Evolutionary conservation across 1,140 invertebrate species (phyloP).

Genomic region (Neodiprion virginianus): DNA sequence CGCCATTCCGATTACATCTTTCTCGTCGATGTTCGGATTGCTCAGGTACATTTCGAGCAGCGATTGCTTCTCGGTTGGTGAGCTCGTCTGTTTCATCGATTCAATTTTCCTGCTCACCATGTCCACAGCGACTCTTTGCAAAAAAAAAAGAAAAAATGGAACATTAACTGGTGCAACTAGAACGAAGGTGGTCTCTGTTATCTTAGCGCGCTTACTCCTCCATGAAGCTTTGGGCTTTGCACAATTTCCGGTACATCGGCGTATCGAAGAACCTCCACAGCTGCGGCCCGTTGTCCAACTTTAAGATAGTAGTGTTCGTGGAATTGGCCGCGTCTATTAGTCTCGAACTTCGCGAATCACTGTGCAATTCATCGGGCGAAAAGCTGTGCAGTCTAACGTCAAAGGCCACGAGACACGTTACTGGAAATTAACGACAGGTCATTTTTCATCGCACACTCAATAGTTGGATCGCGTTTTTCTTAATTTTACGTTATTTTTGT

Average conservation of each 20-base stretch:
- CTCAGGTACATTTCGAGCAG: slow-evolving; percentile 73
- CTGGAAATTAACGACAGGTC: slow-evolving; percentile 60
- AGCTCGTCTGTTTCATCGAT: slow-evolving; percentile 49
- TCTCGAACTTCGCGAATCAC: slow-evolving; percentile 69
- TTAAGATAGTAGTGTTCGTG: slow-evolving; percentile 75
- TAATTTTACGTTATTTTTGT: background rate
- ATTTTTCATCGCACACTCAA: slow-evolving; percentile 9
- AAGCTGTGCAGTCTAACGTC: slow-evolving; percentile 73
- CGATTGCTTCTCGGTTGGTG: slow-evolving; percentile 50
- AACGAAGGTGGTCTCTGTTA: background rate
- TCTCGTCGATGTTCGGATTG: slow-evolving; percentile 71
- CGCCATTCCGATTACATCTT: slow-evolving; percentile 82
- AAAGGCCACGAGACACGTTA: slow-evolving; percentile 74
- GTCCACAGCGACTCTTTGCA: slow-evolving; percentile 69
- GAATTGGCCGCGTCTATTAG: slow-evolving; percentile 75
- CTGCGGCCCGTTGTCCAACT: slow-evolving; percentile 77
- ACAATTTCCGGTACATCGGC: slow-evolving; percentile 74
- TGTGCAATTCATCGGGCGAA: slow-evolving; percentile 62
- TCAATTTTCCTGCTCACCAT: slow-evolving; percentile 69
- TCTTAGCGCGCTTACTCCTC: slow-evolving; percentile 68
- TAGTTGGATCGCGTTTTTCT: background rate
- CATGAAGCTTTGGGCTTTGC: slow-evolving; percentile 73
- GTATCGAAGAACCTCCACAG: slow-evolving; percentile 79
- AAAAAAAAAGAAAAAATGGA: slow-evolving; percentile 28
- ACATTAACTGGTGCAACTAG: slow-evolving; percentile 1